Conservation (phyloP, 2,113 vertebrate species). For the Anthoscopus minutus region DNA sequence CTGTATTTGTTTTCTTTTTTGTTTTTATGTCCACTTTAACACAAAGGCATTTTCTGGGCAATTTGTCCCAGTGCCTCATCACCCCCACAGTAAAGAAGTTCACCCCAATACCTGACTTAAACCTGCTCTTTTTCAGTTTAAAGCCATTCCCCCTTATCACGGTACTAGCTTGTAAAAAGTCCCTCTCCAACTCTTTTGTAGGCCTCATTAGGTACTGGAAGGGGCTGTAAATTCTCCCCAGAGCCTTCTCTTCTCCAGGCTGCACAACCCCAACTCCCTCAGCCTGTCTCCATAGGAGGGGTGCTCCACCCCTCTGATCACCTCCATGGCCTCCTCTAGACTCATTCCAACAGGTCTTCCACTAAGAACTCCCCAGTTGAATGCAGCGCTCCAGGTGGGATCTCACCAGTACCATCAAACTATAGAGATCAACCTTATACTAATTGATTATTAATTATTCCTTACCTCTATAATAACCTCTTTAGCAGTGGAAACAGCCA, state of each 20-base stretch:
- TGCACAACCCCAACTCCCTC: not conserved
- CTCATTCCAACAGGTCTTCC: accelerated
- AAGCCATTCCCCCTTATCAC: not conserved
- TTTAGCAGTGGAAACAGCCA: not conserved
- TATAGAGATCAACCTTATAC: not conserved
- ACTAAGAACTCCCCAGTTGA: not conserved
- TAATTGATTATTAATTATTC: not conserved
- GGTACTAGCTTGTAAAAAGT: not conserved
- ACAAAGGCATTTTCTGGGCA: not conserved
- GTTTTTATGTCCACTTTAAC: not conserved
- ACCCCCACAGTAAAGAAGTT: not conserved
- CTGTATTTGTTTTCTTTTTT: not conserved
- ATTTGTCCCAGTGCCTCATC: not conserved
- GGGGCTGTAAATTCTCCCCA: not conserved
- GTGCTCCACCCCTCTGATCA: not conserved
- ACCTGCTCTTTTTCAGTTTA: not conserved
- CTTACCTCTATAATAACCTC: not conserved
- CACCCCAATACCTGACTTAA: not conserved
- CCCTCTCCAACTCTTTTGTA: not conserved
- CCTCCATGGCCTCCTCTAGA: not conserved
- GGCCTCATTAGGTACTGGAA: not conserved
- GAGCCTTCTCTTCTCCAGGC: not conserved
- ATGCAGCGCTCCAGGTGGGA: not conserved
- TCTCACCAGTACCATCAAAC: not conserved
- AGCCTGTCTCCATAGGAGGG: not conserved